Conservation (phyloP, 2,797 vertebrate genomes). For the Gymnodraco acuticeps region DNA sequence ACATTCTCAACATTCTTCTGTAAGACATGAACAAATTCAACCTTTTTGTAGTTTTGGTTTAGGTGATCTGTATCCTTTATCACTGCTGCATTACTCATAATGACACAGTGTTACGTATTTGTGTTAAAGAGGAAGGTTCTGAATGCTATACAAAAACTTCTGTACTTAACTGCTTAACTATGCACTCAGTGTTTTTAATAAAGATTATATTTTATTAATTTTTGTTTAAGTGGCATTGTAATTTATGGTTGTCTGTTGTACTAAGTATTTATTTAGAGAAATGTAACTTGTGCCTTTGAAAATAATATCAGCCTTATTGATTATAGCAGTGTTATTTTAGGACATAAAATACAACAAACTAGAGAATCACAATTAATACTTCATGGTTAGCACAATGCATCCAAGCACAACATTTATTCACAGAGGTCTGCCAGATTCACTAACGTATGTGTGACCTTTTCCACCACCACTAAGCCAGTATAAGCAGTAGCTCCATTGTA, state of each 20-base stretch:
- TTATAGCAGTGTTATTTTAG: slow-evolving; percentile 17
- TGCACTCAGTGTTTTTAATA: slow-evolving; percentile 71
- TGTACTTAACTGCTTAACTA: slow-evolving; percentile 48
- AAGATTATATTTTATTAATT: slow-evolving; percentile 78
- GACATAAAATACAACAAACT: background rate
- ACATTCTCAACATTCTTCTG: slow-evolving; percentile 59
- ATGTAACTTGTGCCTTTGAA: background rate
- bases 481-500: slow-evolving; percentile 43
- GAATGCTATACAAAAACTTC: slow-evolving; percentile 23
- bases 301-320: background rate
- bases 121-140: slow-evolving; percentile 21
- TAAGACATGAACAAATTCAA: slow-evolving; percentile 40
- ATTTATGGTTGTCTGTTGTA: slow-evolving; percentile 4
- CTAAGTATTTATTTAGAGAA: background rate
- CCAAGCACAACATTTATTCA: slow-evolving; percentile 1
- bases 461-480: slow-evolving; percentile 39
- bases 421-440: slow-evolving; percentile 6
- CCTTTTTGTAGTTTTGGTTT: slow-evolving; percentile 53
- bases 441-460: slow-evolving; percentile 38
- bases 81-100: slow-evolving; percentile 5
- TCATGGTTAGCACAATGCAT: background rate
- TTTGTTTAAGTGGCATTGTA: slow-evolving; percentile 40
- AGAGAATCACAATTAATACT: slow-evolving; percentile 2
- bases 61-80: slow-evolving; percentile 48
- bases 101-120: slow-evolving; percentile 12